These are phyloP conservation scores for Bombus cullumanus DNA, from an alignment of 1,140 invertebrate species.

Conservation along the genomic window DNA sequence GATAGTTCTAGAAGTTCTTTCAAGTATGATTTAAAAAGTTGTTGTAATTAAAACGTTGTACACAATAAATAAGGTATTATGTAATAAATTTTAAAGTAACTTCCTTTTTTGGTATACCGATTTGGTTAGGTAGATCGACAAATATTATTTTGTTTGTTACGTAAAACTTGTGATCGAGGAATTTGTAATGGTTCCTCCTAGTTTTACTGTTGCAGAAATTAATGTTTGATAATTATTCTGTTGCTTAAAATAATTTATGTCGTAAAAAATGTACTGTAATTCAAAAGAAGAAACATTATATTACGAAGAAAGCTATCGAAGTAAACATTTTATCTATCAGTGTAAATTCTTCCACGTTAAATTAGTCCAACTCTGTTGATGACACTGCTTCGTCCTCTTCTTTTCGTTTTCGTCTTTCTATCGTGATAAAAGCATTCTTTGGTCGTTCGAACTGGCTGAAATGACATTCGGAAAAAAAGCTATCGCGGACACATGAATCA, in stretches of 20 bases:
- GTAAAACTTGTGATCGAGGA: background rate
- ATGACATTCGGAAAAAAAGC: background rate
- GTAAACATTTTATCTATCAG: conserved; percentile 11
- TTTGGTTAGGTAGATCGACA: background rate
- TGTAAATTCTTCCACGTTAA: background rate
- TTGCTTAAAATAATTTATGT: background rate
- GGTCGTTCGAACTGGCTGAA: conserved; percentile 20
- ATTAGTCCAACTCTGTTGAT: conserved; percentile 8
- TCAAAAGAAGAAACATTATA: background rate
- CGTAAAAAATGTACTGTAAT: background rate
- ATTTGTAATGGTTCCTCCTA: background rate
- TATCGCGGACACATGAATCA: background rate
- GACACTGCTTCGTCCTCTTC: background rate
- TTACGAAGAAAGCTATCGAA: background rate
- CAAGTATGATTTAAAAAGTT: background rate
- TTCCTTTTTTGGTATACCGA: background rate
- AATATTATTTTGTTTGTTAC: background rate
- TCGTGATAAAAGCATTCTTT: conserved; percentile 32
- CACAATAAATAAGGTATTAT: background rate
- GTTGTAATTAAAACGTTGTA: no score
- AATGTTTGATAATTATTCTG: background rate
- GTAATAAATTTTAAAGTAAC: background rate
- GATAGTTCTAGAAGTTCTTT: background rate
- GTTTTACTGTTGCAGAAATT: background rate
- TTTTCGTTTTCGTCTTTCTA: background rate